Evolutionary conservation across 2,888 invertebrate genomes (phyloP).

Genomic region (Lymantria dispar): DNA sequence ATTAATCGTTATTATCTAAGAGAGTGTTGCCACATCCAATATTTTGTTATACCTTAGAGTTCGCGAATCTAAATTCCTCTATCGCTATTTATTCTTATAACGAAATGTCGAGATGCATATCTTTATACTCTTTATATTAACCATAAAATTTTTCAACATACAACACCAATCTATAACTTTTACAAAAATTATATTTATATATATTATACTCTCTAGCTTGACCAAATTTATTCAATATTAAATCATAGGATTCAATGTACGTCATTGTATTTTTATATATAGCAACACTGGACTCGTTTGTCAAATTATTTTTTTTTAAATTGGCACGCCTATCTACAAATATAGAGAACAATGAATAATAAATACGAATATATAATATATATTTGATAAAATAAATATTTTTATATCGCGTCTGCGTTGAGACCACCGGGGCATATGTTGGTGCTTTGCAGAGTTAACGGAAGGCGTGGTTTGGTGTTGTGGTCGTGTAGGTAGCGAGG

Average conservation of each 20-base stretch:
- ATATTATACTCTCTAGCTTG: constrained; percentile 31
- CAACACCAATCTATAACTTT: constrained; percentile 23
- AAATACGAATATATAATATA: constrained; percentile 21
- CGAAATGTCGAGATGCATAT: constrained; percentile 33
- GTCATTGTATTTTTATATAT: constrained; percentile 17
- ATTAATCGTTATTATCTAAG: constrained; percentile 1
- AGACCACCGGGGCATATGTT: constrained; percentile 72
- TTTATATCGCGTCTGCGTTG: constrained; percentile 49
- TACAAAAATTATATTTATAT: constrained; percentile 19
- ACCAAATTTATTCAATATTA: constrained; percentile 35
- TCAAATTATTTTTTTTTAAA: constrained; percentile 1
- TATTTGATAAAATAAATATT: constrained; percentile 36
- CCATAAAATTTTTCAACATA: constrained; percentile 39
- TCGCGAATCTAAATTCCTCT: constrained; percentile 31
- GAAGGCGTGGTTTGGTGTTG: constrained; percentile 55
- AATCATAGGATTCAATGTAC: constrained; percentile 11
- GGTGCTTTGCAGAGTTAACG: constrained; percentile 67
- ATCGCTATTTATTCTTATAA: constrained; percentile 43
- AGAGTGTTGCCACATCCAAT: constrained; percentile 4
- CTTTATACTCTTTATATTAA: constrained; percentile 27
- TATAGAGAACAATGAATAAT: constrained; percentile 1
- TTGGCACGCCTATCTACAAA: constrained; percentile 1
- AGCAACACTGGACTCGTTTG: not conserved
- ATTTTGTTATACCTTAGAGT: constrained; percentile 14
- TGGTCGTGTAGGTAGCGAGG: constrained; percentile 43